Evolutionary conservation across 2,888 invertebrate species (phyloP), one percentile per base, ranked within the genome.

Genomic region (Sacculina carcini): DNA sequence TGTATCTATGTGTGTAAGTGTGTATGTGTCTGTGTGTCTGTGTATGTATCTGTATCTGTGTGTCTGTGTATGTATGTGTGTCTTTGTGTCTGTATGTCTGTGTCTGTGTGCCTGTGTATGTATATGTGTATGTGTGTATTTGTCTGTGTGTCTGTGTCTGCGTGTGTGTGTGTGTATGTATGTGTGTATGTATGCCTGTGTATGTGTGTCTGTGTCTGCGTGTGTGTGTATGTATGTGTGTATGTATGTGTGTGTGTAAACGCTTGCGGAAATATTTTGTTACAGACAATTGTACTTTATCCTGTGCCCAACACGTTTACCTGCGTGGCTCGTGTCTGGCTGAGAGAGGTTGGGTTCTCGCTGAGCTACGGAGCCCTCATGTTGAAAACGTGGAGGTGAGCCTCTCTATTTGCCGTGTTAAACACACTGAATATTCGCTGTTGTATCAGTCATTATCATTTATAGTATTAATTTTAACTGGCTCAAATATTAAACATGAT

Each of bases 341-440:
- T 90, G 39, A 67, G 90, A 55, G 89, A 89, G 69, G 85, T 90
- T 58, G 90, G 90, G 51, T 92, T 90, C 69, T 84, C 87, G 12
- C 73, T 90, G 54, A 87, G 89, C 3, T 92, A 90, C 62, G 90
- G 90, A 19, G 90, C 90, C 26, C 70, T 90, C 34, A 86, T 90
- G 82, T 71, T 90, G 59, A 90, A 90, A 71, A 90, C 90, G 44
- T 90, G 90, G 90, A 78, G 90, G 90, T 90, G 68, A 74, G 73
- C 29, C n/a, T 5, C 2, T 21, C 19, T 2, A 5, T 21, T 5
- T n/a, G n/a, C n/a, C n/a, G n/a, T n/a, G n/a, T n/a, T n/a, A n/a
- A n/a, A n/a, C n/a, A n/a, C n/a, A n/a, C n/a, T n/a, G n/a, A n/a
- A n/a, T n/a, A 40, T 12, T 29, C 10, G 6, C 38, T 26, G 6